Evolutionary conservation across 1,140 invertebrate species (phyloP), one percentile per base, ranked within the genome.

Genomic region (Panulirus ornatus): DNA sequence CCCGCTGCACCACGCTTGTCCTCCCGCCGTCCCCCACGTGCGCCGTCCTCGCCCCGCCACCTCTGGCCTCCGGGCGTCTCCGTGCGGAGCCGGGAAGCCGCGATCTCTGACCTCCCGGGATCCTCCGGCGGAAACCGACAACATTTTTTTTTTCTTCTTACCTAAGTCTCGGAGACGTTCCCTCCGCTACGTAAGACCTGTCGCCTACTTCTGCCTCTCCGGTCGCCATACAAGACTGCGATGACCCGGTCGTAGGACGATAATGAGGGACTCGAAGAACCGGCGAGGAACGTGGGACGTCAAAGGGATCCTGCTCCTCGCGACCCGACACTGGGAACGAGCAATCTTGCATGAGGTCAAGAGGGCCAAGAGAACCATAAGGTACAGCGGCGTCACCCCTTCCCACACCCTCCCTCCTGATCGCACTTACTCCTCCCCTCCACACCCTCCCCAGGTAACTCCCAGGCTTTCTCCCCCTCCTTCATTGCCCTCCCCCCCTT

Each of bases 141-240:
- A 51, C 44, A 79, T n/a, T 78, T 79, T 79, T 79, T 79, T 79
- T 73, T 5, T 30, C 70, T 73, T 73, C 42, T 38, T 51, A 44
- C 51, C 44, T 42, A 11, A 44, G 76, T 14, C 51, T 44, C 9
- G 44, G 1, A 79, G 76, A 14, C 44, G 42, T 51, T 47, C 36
- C 42, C 76, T 79, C 44, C n/a, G n/a, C 38, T 44, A 42, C 27
- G n/a, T 47, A 22, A 14, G 44, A 47, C 73, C 34, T 44, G 38
- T 42, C 38, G 42, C 42, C 6, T 38, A 42, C 44, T 16, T 44
- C 71, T 34, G 36, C 71, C 40, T 44, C 73, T 76, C n/a, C 36
- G 19, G 38, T 76, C 73, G 34, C n/a, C n/a, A n/a, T n/a, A n/a
- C n/a, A n/a, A n/a, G n/a, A n/a, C n/a, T n/a, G n/a, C n/a, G n/a